phyloP scores from a whole-genome alignment of 1,140 invertebrate species.

The Bombyx mori region DNA sequence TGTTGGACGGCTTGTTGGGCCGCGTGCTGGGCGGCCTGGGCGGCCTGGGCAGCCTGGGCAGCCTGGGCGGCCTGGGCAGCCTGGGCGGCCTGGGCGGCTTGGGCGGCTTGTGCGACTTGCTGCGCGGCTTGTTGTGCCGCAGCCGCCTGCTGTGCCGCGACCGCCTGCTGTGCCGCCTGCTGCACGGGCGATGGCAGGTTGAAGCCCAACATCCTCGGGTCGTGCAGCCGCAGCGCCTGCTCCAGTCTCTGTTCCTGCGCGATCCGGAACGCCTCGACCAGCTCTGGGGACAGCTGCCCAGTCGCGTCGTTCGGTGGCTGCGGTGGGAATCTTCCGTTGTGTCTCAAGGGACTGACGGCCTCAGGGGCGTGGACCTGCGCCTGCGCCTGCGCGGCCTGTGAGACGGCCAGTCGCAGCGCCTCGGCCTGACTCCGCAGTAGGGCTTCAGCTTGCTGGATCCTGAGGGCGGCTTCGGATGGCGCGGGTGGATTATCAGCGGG shows the following conservation, averaged over 20 bases:
- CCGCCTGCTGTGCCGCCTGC: constrained; percentile 35
- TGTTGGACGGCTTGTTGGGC: constrained; percentile 39
- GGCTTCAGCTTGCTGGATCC: constrained; percentile 85
- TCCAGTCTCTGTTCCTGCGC: constrained; percentile 84
- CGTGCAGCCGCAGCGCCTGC: constrained; percentile 84
- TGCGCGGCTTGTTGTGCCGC: constrained; percentile 42
- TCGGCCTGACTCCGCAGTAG: constrained; percentile 86
- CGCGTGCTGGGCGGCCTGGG: constrained; percentile 28
- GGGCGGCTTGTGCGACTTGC: constrained; percentile 25
- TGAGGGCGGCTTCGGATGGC: constrained; percentile 74
- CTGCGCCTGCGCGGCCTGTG: constrained; percentile 57
- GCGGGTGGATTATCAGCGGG: constrained; percentile 61
- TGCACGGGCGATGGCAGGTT: constrained; percentile 58
- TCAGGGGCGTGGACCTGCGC: constrained; percentile 53
- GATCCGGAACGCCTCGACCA: constrained; percentile 80
- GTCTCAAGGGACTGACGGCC: constrained; percentile 52
- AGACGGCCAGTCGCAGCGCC: constrained; percentile 83
- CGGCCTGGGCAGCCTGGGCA: constrained; percentile 36
- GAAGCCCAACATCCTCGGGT: constrained; percentile 67
- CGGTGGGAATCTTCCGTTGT: constrained; percentile 65
- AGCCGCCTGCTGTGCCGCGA: constrained; percentile 25
- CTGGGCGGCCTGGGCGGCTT: constrained; percentile 28
- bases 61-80: constrained; percentile 35
- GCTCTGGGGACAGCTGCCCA: constrained; percentile 72
- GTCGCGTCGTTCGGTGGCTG: constrained; percentile 46